Evolutionary conservation across 2,797 vertebrate genomes (phyloP), one percentile per base, ranked within the genome.

Genomic region (Takifugu rubripes): DNA sequence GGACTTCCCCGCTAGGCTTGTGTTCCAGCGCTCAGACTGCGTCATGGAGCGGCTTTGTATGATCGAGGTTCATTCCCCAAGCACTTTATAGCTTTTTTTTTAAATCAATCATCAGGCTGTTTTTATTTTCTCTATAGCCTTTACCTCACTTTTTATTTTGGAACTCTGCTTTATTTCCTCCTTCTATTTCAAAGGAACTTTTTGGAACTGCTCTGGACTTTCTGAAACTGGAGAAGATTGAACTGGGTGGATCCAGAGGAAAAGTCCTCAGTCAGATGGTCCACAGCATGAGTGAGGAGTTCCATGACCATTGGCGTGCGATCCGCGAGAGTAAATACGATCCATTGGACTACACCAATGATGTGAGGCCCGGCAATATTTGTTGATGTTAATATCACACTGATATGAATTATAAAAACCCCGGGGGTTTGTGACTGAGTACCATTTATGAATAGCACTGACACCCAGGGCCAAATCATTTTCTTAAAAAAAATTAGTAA

Each of bases 291-390:
- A 92, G 70, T 8, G 87, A 93, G 59, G 87, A 90, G 69, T 91
- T 94, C 81, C 84, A 85, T 25, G 90, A 92, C 70, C 78, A 59
- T 59, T 91, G 89, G 88, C 90, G 91, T 50, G 64, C 84, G 54
- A 79, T 92, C 5, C 74, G 87, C 68, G 89, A 93, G 84, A 92
- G 89, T 83, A 92, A 93, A 90, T 84, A 90, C 5, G 84, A 85
- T 66, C 87, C 87, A 1, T 66, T 93, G 75, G 89, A 91, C 84
- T 91, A 88, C 33, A 85, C 65, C 10, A 84, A 86, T 54, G 61
- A 84, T 63, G 88, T 91, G 77, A 72, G 81, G 36, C 12, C 36
- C 14, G 36, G 36, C 36, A 40, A 14, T 40, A 40, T 40, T 40
- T 14, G 36, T 40, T 40, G 36, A 40, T 40, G 36, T 40, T 14